phyloP scores from a whole-genome alignment of 92 coral and sea anemone species.

The Metridium senile region DNA sequence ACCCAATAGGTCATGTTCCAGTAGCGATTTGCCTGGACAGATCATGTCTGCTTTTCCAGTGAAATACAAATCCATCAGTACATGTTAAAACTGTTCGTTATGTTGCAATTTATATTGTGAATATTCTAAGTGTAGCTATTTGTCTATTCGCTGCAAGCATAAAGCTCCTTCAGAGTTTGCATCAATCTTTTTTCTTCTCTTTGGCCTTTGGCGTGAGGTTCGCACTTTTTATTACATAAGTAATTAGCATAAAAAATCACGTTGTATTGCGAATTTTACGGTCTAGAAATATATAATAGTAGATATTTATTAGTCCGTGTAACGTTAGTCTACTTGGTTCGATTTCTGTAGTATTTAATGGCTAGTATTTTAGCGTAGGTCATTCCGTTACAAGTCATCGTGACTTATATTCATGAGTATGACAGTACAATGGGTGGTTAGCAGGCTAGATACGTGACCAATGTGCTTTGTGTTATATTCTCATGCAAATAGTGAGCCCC shows the following conservation, averaged over 20 bases:
- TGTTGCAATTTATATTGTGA: too few species aligned
- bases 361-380: too few species aligned
- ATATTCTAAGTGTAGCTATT: too few species aligned
- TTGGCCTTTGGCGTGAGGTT: conserved; percentile 33
- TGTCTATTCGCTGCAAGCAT: too few species aligned
- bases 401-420: conserved; percentile 19
- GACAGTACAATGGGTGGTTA: conserved; percentile 1
- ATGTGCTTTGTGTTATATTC: conserved; percentile 17
- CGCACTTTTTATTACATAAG: conserved; percentile 18
- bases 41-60: too few species aligned
- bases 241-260: conserved; percentile 53
- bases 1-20: too few species aligned
- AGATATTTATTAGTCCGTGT: background rate
- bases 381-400: conserved; percentile 3
- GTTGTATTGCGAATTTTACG: conserved; percentile 2
- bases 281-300: background rate
- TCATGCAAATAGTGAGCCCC: conserved; percentile 35
- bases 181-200: background rate
- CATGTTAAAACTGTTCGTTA: too few species aligned
- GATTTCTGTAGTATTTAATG: too few species aligned
- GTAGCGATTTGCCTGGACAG: too few species aligned
- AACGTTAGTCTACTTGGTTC: background rate
- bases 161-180: too few species aligned
- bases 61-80: too few species aligned
- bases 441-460: conserved; percentile 26